Percentiles rank a stretch among this genome's conserved stretches.
Conservation (phyloP, 2,888 invertebrate species). For the Icerya purchasi region DNA sequence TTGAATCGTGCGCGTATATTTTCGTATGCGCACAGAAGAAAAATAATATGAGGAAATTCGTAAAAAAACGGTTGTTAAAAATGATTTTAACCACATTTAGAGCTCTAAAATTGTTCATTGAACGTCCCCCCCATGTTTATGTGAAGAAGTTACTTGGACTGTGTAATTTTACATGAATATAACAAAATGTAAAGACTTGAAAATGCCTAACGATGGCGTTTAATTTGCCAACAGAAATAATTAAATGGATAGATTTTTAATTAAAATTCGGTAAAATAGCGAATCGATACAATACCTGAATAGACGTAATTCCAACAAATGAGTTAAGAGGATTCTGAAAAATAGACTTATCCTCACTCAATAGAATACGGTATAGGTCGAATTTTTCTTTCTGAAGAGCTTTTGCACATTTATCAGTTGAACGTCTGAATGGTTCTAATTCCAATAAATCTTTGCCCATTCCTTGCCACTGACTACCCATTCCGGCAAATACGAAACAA, state of each 20-base stretch:
- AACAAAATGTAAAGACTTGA: too few relatives aligned
- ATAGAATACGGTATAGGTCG: constrained; percentile 18
- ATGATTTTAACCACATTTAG: too few relatives aligned
- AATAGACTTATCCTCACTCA: constrained; percentile 10
- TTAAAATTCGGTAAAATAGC: neutral
- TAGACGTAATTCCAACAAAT: constrained; percentile 41
- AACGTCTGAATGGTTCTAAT: constrained; percentile 40
- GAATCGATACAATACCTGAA: constrained; percentile 27
- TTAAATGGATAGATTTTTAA: neutral
- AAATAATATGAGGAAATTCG: too few relatives aligned
- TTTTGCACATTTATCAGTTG: constrained; percentile 35
- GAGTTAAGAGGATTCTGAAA: constrained; percentile 15
- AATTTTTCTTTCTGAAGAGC: constrained; percentile 36
- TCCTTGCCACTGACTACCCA: constrained; percentile 51
- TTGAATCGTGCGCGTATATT: too few relatives aligned
- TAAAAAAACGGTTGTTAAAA: too few relatives aligned
- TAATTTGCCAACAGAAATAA: neutral
- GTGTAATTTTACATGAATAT: too few relatives aligned
- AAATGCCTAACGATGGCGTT: neutral
- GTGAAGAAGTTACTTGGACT: too few relatives aligned
- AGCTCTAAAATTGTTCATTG: too few relatives aligned
- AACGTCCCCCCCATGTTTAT: too few relatives aligned
- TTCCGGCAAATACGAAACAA: constrained; percentile 52
- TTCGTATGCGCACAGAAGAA: too few relatives aligned
- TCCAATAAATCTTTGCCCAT: constrained; percentile 44